phyloP scores from a whole-genome alignment of 2,888 invertebrate genomes.

The Drosophila mettleri region DNA sequence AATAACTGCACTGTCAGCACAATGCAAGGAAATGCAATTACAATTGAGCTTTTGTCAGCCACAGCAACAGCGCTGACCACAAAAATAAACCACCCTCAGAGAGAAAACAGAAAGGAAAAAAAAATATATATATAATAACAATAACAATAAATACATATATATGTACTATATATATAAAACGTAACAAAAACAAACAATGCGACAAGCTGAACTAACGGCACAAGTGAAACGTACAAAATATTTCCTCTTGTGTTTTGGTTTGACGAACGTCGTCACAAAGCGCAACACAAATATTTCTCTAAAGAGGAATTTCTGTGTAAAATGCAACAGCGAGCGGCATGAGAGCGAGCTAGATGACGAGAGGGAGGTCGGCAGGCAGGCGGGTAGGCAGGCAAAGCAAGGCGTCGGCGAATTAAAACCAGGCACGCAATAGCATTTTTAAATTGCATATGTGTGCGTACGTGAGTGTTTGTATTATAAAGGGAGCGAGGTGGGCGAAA shows the following conservation, averaged over 20 bases:
- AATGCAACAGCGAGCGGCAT: conserved; percentile 28
- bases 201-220: conserved; percentile 12
- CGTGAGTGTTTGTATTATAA: conserved; percentile 13
- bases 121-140: conserved; percentile 1
- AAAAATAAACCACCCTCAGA: conserved; percentile 8
- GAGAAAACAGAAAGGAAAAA: conserved; percentile 1
- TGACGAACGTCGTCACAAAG: conserved; percentile 15
- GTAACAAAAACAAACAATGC: conserved; percentile 30
- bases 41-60: conserved; percentile 34
- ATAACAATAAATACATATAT: conserved; percentile 11
- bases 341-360: not conserved
- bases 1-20: conserved; percentile 37
- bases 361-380: not conserved
- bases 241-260: conserved; percentile 22
- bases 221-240: conserved; percentile 9
- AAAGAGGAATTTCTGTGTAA: conserved; percentile 26
- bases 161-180: not conserved
- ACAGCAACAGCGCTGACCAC: conserved; percentile 14
- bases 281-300: conserved; percentile 31
- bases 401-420: conserved; percentile 32
- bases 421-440: conserved; percentile 49
- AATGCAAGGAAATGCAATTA: conserved; percentile 60
- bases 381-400: not conserved
- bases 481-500: not conserved
- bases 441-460: conserved; percentile 37